Evolutionary conservation across 2,797 vertebrate species (phyloP), one percentile per base, ranked within the genome.

Genomic region (Pristis pectinata): DNA sequence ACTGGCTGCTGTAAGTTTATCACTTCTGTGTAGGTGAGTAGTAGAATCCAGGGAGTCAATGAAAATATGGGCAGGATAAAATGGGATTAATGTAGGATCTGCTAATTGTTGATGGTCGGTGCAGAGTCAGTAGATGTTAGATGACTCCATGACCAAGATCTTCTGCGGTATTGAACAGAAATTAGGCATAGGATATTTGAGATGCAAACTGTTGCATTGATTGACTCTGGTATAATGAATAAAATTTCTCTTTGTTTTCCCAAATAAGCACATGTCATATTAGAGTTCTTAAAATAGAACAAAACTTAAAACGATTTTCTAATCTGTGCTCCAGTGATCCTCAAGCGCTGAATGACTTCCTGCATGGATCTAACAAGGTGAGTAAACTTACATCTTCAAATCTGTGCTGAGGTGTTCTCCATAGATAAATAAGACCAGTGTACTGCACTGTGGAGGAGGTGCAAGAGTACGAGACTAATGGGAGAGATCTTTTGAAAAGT

Each of bases 341-440:
- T 95, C 97, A 98, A 97, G 98, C 98, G 96, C 97, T 98, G 96
- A 98, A 98, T 93, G 97, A 98, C 96, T 98, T 98, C 96, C 97
- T 98, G 96, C 97, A 98, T 96, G 98, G 98, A 95, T 97, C 97
- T 96, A 97, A 97, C 96, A 97, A 98, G 97, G 98, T 98, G 97
- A 96, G 91, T 72, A 93, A 6, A 72, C 22, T 61, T 22, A 56
- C 22, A 49, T 44, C n/a, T 70, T 13, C 44, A 10, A 67, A 92
- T 17, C 67, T 37, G 6, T 67, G 15, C 2, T 41, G n/a, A 92
- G 30, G 22, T 93, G 41, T 30, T 93, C 67, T 34, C 10, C 64
- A 72, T 74, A 44, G 93, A 93, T 74, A 49, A 92, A 27, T 41
- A 70, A 30, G 19, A 67, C 64, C 19, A 67, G 11, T 67, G 11